Evolutionary conservation across 2,797 vertebrate species (phyloP), one percentile per base, ranked within the genome.

Genomic region (Diceros bicornis): DNA sequence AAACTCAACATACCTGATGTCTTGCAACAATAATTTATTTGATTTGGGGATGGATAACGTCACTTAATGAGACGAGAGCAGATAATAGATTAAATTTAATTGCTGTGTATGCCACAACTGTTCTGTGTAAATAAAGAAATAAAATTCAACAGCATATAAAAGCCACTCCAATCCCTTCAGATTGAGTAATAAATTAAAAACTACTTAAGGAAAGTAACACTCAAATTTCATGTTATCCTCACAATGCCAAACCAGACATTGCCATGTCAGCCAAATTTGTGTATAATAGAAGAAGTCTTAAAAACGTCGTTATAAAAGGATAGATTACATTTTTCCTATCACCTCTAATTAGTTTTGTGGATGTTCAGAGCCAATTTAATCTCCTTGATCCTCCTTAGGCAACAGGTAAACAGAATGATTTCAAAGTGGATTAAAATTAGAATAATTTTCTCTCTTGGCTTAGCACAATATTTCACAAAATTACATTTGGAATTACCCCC

Each of bases 381-480:
- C 83, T 93, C 64, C 44, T 87, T 98, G 82, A 97, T 97, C 89
- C 61, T 96, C 87, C 83, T 93, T 88, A 95, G 41, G 89, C 69
- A 97, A 97, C 78, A 98, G 83, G 97, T 93, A 97, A 98, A 96
- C 64, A 96, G 61, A 92, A 93, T 97, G 92, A 97, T 93, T 98
- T 98, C 86, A 93, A 97, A 97, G 55, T 91, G 77, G 86, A 94
- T 97, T 96, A 93, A 79, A 96, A 91, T 89, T 91, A 88, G 41
- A 97, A 91, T 96, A 11, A 59, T 79, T 96, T 95, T 91, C 57
- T 96, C 52, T 89, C 29, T 91, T 89, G 66, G 78, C 11, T 95
- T 97, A 92, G 75, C 66, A 75, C n/a, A 90, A 21, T 88, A 83
- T 95, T 97, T 96, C 88, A 94, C 61, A 94, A 96, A 95, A 90